Evolutionary conservation across 2,113 vertebrate genomes (phyloP), one percentile per base, ranked within the genome.

Genomic region (Lagopus leucura): DNA sequence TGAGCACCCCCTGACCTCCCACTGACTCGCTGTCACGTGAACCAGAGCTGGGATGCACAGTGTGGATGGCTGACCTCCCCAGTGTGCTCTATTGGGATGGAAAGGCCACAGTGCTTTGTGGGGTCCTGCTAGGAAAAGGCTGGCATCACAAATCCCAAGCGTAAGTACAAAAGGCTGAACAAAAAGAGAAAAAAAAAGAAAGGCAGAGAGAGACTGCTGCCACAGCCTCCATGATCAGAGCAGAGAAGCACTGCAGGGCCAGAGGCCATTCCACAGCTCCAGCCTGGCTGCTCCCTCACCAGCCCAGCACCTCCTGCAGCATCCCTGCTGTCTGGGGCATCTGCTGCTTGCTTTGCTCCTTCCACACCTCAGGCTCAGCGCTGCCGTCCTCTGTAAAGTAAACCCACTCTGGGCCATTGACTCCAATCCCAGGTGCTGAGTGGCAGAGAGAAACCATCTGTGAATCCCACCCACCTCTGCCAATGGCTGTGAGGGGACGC

Each of bases 371-470:
- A 47, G 50, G 16, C 45, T 19, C 36, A 61, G 43, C 6, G 10
- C 69, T 32, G 54, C 47, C 1, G 12, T 61, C n/a, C 38, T 1
- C 0, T 17, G 32, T 6, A 10, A 54, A 52, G 55, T 5, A 52
- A 17, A 45, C 42, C 36, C 60, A 3, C 20, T 13, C 52, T 48
- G 54, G 10, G 63, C 18, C 6, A 7, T 42, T 13, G 20, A 40
- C 22, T 81, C n/a, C 50, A 2, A 3, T 10, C 34, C 17, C 19
- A 18, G 58, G 27, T 18, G 47, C 22, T 22, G 28, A 1, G 0
- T 45, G 66, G 36, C 61, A 58, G 78, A 73, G 60, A 20, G 3
- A 19, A 40, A 28, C 48, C 12, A 34, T 30, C 47, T 48, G 42
- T 30, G 45, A 61, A 19, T 47, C 40, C 21, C 12, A 7, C 52